Evolutionary conservation across 2,888 invertebrate species (phyloP), one percentile per base, ranked within the genome.

Genomic region (Caradrina clavipalpis): DNA sequence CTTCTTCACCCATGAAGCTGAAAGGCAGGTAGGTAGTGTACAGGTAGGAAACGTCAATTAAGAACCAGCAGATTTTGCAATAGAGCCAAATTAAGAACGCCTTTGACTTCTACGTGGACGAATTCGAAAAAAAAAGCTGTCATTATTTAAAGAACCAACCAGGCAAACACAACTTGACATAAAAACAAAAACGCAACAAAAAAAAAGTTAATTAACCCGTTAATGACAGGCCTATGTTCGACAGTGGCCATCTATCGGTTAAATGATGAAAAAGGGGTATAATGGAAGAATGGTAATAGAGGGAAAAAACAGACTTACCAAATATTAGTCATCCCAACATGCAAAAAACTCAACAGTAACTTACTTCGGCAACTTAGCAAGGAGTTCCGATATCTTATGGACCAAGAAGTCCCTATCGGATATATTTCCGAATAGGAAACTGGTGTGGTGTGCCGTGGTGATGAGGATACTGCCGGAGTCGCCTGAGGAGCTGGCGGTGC

Each of bases 391-490:
- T 79, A 99, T 97, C 94, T 99, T 99, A 87, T 98, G 97, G 7
- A 99, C 97, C 8, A 99, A 96, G 90, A 99, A 98, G 88, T 99
- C 98, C 75, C 99, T 96, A 88, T 99, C 99, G 31, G 97, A 97
- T 82, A 99, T 98, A 92, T 98, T 98, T 47, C 98, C 98, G 93
- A 99, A 98, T 62, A 99, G 97, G 92, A 99, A 99, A 88, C 98
- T 98, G 42, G 98, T 97, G 94, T 98, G 97, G 73, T 97, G 97
- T 1, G 98, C 97, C 0, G 98, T 98, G 0, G 98, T 98, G 51
- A 99, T 97, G 59, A 99, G 97, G 73, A 99, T 97, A 17, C 98
- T 97, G 67, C 96, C 95, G 0, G 91, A 89, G 53, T 95, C 95
- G 22, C 96, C 97, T 0, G 97, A 84, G 0, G 83, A 96, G 6